Evolutionary conservation across 2,797 vertebrate genomes (phyloP).

Genomic region (Acrocephalus scirpaceus): DNA sequence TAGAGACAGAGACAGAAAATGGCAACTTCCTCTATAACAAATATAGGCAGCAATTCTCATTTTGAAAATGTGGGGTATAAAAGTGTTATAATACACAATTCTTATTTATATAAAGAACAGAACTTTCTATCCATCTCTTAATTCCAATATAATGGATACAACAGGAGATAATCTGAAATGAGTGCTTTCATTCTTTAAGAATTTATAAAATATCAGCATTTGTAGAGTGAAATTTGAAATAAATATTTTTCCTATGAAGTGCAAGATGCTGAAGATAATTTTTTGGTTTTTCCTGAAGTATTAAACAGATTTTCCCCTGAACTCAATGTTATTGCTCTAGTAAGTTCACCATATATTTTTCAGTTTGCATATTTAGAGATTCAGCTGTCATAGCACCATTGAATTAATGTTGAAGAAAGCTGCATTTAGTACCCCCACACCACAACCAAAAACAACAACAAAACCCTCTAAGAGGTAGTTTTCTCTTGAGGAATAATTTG

Average conservation of each 20-base stretch:
- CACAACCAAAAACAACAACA: background rate
- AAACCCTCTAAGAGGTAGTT: background rate
- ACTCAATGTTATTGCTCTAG: background rate
- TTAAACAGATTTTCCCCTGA: background rate
- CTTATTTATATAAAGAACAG: background rate
- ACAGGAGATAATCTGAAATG: background rate
- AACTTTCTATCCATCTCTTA: background rate
- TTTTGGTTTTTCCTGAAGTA: background rate
- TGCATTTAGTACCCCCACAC: background rate
- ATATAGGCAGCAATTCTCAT: background rate
- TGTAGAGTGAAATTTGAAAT: background rate
- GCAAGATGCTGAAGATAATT: background rate
- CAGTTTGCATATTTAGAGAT: background rate
- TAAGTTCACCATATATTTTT: slow-evolving; percentile 8
- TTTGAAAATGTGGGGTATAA: background rate
- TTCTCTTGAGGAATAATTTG: background rate
- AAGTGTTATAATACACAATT: background rate
- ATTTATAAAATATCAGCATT: background rate
- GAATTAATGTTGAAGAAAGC: slow-evolving; percentile 32
- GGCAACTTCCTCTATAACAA: background rate
- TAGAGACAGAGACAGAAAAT: background rate
- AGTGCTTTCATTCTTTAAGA: background rate
- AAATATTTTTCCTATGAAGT: background rate
- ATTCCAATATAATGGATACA: background rate
- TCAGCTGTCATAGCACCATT: background rate